phyloP scores from a whole-genome alignment of 92 coral and sea anemone genomes.

The Desmophyllum pertusum region DNA sequence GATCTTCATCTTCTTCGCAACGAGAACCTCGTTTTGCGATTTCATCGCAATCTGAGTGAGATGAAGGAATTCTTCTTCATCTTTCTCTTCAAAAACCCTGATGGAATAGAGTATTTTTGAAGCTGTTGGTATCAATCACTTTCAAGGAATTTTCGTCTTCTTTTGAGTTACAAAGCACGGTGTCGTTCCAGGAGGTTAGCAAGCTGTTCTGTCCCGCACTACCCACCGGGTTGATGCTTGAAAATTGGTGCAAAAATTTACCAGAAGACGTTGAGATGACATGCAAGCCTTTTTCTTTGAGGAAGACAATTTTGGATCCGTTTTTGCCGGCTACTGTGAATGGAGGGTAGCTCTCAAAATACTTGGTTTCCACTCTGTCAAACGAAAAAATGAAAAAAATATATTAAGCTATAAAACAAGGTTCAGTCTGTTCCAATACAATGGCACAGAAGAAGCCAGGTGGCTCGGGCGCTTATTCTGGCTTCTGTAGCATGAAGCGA shows the following conservation, averaged over 20 bases:
- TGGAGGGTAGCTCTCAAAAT: slow-evolving; percentile 69
- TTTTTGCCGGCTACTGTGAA: slow-evolving; percentile 65
- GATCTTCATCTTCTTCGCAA: slow-evolving; percentile 82
- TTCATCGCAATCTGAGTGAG: slow-evolving; percentile 76
- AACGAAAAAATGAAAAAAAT: neutral
- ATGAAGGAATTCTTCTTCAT: slow-evolving; percentile 82
- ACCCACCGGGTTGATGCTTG: slow-evolving; percentile 69
- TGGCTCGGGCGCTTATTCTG: too few relatives aligned
- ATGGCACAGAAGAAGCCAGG: too few relatives aligned
- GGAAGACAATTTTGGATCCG: slow-evolving; percentile 62
- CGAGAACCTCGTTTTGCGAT: slow-evolving; percentile 66
- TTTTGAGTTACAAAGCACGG: slow-evolving; percentile 75
- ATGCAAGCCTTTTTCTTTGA: slow-evolving; percentile 68
- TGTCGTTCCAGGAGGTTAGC: slow-evolving; percentile 48
- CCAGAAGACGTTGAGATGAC: slow-evolving; percentile 59
- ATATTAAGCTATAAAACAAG: too few relatives aligned
- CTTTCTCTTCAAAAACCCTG: slow-evolving; percentile 68
- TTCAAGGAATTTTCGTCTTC: slow-evolving; percentile 71
- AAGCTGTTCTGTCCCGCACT: slow-evolving; percentile 74
- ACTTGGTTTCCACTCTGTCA: slow-evolving; percentile 54
- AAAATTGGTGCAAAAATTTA: slow-evolving; percentile 26
- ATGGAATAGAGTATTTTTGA: slow-evolving; percentile 54
- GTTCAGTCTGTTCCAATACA: too few relatives aligned
- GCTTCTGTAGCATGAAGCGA: too few relatives aligned
- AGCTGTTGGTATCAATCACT: slow-evolving; percentile 53